These are phyloP conservation scores for Eubasilissa regina DNA, from an alignment of 1,140 invertebrate genomes.

Conservation along the genomic window DNA sequence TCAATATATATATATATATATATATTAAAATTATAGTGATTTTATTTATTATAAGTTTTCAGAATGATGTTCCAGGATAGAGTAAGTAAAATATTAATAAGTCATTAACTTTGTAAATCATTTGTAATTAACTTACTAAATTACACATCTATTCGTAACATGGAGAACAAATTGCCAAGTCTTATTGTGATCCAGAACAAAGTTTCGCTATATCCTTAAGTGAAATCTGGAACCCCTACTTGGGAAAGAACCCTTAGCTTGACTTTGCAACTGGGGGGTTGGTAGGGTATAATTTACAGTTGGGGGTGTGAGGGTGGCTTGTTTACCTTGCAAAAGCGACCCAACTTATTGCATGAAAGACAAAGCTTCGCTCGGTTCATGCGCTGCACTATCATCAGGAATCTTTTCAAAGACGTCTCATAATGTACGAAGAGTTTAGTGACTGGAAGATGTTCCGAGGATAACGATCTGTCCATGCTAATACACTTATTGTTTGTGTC, in stretches of 20 bases:
- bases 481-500: too few relatives aligned
- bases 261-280: conserved; percentile 14
- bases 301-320: conserved; percentile 15
- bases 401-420: conserved; percentile 41
- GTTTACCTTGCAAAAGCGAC: conserved; percentile 41
- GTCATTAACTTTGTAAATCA: too few relatives aligned
- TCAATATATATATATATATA: too few relatives aligned
- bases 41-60: too few relatives aligned
- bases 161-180: conserved; percentile 30
- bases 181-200: conserved; percentile 41
- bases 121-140: too few relatives aligned
- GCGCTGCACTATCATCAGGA: conserved; percentile 36
- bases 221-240: conserved; percentile 34
- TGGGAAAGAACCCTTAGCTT: conserved; percentile 41
- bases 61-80: too few relatives aligned
- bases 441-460: background rate
- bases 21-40: too few relatives aligned
- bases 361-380: conserved; percentile 32
- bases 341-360: conserved; percentile 42
- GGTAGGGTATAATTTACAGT: conserved; percentile 35
- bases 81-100: too few relatives aligned
- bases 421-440: conserved; percentile 24
- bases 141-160: background rate
- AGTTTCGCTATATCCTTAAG: conserved; percentile 38
- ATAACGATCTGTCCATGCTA: background rate